phyloP scores from a whole-genome alignment of 2,797 vertebrate genomes.

The Centropyge bicolor region DNA sequence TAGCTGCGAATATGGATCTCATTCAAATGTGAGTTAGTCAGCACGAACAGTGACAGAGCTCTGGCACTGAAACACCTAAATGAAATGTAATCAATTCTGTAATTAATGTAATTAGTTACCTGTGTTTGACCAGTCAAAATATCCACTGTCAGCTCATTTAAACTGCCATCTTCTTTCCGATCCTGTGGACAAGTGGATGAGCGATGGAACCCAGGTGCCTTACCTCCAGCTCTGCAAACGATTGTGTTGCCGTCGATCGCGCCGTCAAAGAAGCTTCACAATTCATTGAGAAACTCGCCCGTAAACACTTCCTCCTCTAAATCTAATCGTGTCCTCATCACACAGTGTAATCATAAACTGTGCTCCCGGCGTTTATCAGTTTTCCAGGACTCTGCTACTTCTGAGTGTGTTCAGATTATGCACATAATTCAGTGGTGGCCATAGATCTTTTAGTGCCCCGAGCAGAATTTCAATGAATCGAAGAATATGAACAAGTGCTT shows the following conservation, averaged over 20 bases:
- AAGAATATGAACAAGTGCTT: slow-evolving; percentile 42
- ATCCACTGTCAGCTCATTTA: slow-evolving; percentile 11
- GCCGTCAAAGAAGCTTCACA: slow-evolving; percentile 21
- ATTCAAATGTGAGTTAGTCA: slow-evolving; percentile 24
- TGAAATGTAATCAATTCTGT: slow-evolving; percentile 15
- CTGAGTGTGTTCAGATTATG: slow-evolving; percentile 61
- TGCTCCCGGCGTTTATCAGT: slow-evolving; percentile 42
- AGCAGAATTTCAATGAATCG: slow-evolving; percentile 60
- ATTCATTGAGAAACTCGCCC: slow-evolving; percentile 2
- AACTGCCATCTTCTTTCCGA: not conserved
- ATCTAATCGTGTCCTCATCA: slow-evolving; percentile 18
- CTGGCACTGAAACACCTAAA: slow-evolving; percentile 22
- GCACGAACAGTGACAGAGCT: not conserved
- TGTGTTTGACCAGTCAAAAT: slow-evolving; percentile 31
- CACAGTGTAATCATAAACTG: slow-evolving; percentile 32
- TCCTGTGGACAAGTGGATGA: slow-evolving; percentile 30
- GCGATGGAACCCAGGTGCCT: slow-evolving; percentile 38
- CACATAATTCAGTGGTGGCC: slow-evolving; percentile 60
- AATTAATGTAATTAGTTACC: slow-evolving; percentile 57
- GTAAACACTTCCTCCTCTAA: slow-evolving; percentile 1
- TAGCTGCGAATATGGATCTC: too few species aligned
- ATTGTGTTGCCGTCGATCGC: slow-evolving; percentile 8
- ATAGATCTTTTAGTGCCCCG: slow-evolving; percentile 51
- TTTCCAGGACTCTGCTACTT: slow-evolving; percentile 14
- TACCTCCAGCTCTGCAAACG: not conserved